Evolutionary conservation across 2,888 invertebrate genomes (phyloP).

Genomic region (Rotaria macrura): DNA sequence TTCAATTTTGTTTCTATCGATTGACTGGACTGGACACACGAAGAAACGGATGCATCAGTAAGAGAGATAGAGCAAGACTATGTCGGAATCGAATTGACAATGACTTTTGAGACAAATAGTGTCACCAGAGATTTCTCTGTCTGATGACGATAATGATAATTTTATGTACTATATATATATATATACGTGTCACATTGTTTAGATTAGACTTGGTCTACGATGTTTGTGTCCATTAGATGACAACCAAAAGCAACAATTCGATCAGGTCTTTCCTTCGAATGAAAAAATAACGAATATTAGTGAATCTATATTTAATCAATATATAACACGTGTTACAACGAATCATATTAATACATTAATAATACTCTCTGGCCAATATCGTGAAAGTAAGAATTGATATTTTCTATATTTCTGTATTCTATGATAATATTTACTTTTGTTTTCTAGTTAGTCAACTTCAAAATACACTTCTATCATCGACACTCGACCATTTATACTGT

Average conservation of each 20-base stretch:
- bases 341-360: neutral
- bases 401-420: neutral
- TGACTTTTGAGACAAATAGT: neutral
- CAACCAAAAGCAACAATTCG: neutral
- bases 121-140: neutral
- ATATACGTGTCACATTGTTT: neutral
- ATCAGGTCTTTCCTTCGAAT: neutral
- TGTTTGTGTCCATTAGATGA: neutral
- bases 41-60: neutral
- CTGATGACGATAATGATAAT: neutral
- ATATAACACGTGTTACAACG: neutral
- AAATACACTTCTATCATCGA: neutral
- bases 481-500: neutral
- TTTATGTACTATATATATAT: neutral
- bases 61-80: neutral
- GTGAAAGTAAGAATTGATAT: neutral
- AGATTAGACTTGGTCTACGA: slow-evolving; percentile 12
- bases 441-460: neutral
- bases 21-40: neutral
- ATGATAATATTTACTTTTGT: neutral
- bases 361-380: neutral
- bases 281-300: neutral
- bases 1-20: neutral
- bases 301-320: neutral
- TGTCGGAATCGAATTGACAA: neutral